Evolutionary conservation across 2,113 vertebrate genomes (phyloP), one percentile per base, ranked within the genome.

Genomic region (Plectropomus leopardus): DNA sequence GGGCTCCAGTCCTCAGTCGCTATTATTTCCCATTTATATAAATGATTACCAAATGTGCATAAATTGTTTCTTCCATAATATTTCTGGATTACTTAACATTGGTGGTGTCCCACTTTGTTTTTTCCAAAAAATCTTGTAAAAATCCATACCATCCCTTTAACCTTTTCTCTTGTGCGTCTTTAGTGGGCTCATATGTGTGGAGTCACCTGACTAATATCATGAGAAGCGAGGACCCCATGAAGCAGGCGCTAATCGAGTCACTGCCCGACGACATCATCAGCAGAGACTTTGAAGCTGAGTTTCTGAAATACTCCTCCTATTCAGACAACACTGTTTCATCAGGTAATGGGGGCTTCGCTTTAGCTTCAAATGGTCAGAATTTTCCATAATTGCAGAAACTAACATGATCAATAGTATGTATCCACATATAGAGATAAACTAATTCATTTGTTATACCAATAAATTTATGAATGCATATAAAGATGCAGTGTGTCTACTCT

Each of bases 181-280:
- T 53, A 98, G 97, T 98, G 89, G 96, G 96, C 23, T 95, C 97
- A 21, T 98, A 95, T 80, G 96, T 98, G 54, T 97, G 97, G 97
- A 97, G 96, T 85, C 97, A 98, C 73, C 92, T 97, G 19, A 94
- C 95, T 53, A 95, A 96, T 78, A 82, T 98, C 40, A 84, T 96
- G 81, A 95, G 96, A 86, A 97, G 95, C 0, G 93, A 95, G 7
- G 96, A 98, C 83, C 97, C 97, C 0, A 26, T 95, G 78, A 97
- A 98, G 88, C 92, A 89, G 72, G 34, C 90, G 16, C 86, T 98
- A 34, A 87, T 90, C 4, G 94, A 97, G 34, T 86, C 91, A 5
- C 89, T 97, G 72, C 96, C 97, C 4, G 89, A 96, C 63, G 95
- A 97, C 76, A 96, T 97, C 15, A 88, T 98, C 79, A 95, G 94